These are phyloP conservation scores for Nansenia antarctica DNA, from an alignment of 2,113 vertebrate species.

Conservation along the genomic window DNA sequence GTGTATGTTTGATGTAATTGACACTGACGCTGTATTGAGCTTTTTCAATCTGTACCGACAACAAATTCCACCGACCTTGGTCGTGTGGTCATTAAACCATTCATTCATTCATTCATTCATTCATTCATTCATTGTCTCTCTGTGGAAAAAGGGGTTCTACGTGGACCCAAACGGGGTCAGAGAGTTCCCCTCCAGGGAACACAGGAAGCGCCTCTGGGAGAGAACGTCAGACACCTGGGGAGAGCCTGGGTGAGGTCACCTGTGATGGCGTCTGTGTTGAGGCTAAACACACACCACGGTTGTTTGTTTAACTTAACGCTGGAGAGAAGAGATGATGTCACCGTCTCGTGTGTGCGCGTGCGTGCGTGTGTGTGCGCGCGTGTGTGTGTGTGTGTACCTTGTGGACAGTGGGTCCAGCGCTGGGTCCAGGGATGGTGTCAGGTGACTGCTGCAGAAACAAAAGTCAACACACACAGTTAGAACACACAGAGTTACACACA, in stretches of 20 bases:
- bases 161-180: too few species aligned
- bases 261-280: conserved; percentile 30
- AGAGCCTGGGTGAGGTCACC: conserved; percentile 59
- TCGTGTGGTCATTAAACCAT: too few species aligned
- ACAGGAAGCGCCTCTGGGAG: too few species aligned
- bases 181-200: too few species aligned
- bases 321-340: conserved; percentile 51
- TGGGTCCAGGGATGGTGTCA: conserved; percentile 76
- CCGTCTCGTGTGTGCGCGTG: not conserved
- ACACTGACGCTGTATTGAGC: too few species aligned
- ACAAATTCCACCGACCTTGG: too few species aligned
- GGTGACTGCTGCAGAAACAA: conserved; percentile 76
- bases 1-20: too few species aligned
- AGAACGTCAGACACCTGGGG: too few species aligned
- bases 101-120: too few species aligned
- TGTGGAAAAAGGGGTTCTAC: too few species aligned
- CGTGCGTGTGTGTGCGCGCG: conserved; percentile 6
- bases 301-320: not conserved
- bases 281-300: not conserved
- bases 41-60: too few species aligned
- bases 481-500: conserved; percentile 42
- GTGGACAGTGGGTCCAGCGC: conserved; percentile 63
- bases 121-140: too few species aligned
- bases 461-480: conserved; percentile 50
- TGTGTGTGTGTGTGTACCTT: conserved; percentile 58